Evolutionary conservation across 2,888 invertebrate species (phyloP), one percentile per base, ranked within the genome.

Genomic region (Metopia argyrocephala): DNA sequence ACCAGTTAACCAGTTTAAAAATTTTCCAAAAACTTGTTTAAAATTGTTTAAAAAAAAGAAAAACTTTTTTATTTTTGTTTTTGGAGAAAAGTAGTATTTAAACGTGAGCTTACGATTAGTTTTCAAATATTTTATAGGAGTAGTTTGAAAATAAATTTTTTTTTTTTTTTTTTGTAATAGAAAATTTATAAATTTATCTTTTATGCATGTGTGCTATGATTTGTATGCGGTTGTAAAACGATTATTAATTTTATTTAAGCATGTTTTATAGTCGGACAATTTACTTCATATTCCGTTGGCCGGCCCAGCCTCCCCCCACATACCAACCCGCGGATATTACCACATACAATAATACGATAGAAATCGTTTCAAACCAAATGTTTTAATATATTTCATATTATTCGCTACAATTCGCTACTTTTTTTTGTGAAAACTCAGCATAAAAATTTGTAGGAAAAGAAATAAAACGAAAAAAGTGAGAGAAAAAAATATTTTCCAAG

Each of bases 351-450:
- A 38, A 9, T 56, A n/a, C n/a, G n/a, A n/a, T n/a, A 38, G 15
- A 38, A 38, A 15, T 15, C 38, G 38, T 56, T 56, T 38, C 62
- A 62, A 74, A 46, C 61, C 59, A 52, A 57, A 68, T 76, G 68
- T 69, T 80, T 45, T 68, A 59, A 74, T 57, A 64, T 69, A 78
- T 68, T 69, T 69, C 23, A 59, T 57, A 68, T 66, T 76, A 50
- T 71, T 71, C 45, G 65, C 52, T 71, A 71, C 70, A 65, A 59
- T 61, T n/a, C n/a, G n/a, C n/a, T n/a, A 27, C 66, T 46, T 73
- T 68, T 74, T 76, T 52, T 81, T 76, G 46, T 81, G 69, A 81
- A 81, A 78, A 70, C 80, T 81, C 80, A 81, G 80, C 80, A 81
- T 74, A 74, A 73, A 81, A 75, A 61, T 74, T 76, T 57, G 31